Evolutionary conservation across 2,888 invertebrate genomes (phyloP), one percentile per base, ranked within the genome.

Genomic region (Andrena chrysosceles): DNA sequence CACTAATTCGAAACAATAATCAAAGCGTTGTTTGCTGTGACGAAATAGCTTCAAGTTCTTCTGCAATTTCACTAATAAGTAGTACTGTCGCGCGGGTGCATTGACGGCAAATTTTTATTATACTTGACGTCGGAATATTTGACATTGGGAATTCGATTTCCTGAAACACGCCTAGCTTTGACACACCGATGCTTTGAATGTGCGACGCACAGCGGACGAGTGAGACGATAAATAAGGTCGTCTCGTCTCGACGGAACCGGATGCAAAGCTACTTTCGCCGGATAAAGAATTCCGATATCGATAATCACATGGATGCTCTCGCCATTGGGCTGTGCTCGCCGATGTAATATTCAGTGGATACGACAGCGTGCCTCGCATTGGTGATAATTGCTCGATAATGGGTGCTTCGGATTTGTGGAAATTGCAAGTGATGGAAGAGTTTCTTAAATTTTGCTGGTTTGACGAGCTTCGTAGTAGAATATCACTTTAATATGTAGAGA

Each of bases 61-160:
- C 5, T 4, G 42, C 13, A 16, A 42, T 42, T 16, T 42, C 42
- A 16, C 5, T 16, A 5, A 16, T 1, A 42, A 42, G 16, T 42
- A 16, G 1, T 42, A 16, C 13, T 16, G 42, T 5, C 42, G 42
- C 16, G 42, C 42, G 4, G 16, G 42, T 16, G 4, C 42, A 42
- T 42, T 42, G 42, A 42, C 16, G 13, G 16, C 4, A 16, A 42
- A 42, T 42, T 42, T 42, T 16, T 42, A 42, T 42, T 42, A 42
- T 42, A 42, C 4, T 42, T 16, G 42, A 42, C 42, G 42, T 64
- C 7, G 31, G 48, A 72, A 59, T 49, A 49, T 62, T 72, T 77
- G 54, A 73, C 64, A 66, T 31, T 54, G 20, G 26, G 63, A 31
- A 77, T 77, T 64, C 31, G 77, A 73, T 77, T 77, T 56, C 56